Conservation (phyloP, 2,888 invertebrate species). For the Microctonus aethiopoides region DNA sequence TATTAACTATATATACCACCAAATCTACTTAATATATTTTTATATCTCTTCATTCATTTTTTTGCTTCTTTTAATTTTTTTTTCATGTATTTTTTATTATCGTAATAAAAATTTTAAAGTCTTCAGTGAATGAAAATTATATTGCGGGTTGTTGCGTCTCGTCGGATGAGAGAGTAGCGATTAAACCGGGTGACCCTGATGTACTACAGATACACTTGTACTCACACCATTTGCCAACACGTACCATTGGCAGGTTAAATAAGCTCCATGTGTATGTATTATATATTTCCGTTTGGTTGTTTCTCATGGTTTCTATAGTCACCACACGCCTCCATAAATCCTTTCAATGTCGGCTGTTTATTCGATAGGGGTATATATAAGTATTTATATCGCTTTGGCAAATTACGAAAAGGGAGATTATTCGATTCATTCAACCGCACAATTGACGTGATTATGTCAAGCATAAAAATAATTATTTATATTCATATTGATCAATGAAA, state of each 20-base stretch:
- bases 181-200: constrained; percentile 27
- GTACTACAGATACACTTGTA: constrained; percentile 15
- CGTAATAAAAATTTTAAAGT: not conserved
- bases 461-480: not conserved
- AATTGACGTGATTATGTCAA: not conserved
- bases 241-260: constrained; percentile 14
- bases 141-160: not conserved
- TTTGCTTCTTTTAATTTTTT: too few relatives aligned
- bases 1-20: not conserved
- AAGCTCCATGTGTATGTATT: constrained; percentile 12
- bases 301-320: constrained; percentile 23
- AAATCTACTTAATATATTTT: not conserved
- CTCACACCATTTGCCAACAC: not conserved
- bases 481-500: not conserved
- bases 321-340: constrained; percentile 27
- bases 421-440: constrained; percentile 13
- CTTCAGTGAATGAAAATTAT: not conserved
- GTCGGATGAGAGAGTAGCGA: constrained; percentile 12
- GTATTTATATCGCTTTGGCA: constrained; percentile 40
- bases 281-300: constrained; percentile 22
- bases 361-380: constrained; percentile 35
- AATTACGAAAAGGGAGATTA: constrained; percentile 33
- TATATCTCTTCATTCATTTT: not conserved
- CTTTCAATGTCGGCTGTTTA: constrained; percentile 32
- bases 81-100: not conserved